A percentile compares a stretch with the other conserved stretches of the same genome.
phyloP scores from a whole-genome alignment of 2,888 invertebrate genomes.

The Netelia inedita region DNA sequence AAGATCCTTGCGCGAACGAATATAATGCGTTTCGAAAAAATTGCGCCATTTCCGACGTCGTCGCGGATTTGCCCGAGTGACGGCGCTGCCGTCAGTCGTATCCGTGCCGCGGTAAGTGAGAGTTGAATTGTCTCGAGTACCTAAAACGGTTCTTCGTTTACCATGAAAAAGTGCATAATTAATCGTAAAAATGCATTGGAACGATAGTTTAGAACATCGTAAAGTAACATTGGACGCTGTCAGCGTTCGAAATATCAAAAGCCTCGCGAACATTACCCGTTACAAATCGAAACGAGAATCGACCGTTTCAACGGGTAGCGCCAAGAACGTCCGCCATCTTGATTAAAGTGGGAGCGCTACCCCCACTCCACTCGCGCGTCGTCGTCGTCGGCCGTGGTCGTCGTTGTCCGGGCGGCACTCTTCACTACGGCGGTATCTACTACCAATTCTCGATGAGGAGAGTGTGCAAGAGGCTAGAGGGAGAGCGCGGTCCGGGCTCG shows the following conservation, averaged over 20 bases:
- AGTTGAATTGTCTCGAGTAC: background rate
- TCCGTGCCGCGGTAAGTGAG: background rate
- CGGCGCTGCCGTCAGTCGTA: background rate
- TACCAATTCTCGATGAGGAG: constrained; percentile 74
- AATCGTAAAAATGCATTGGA: background rate
- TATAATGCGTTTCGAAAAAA: background rate
- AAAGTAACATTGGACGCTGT: background rate
- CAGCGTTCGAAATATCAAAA: background rate
- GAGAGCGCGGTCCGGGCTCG: constrained; percentile 74
- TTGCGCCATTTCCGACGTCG: background rate
- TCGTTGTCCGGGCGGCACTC: constrained; percentile 60
- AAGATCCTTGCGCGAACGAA: too few species aligned
- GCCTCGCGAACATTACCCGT: background rate
- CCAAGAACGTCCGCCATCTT: background rate
- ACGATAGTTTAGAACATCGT: background rate
- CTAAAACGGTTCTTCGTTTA: background rate
- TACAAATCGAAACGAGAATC: background rate
- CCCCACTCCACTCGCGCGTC: background rate
- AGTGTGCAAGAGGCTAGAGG: constrained; percentile 73
- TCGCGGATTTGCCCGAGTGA: background rate
- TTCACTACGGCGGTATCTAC: constrained; percentile 66
- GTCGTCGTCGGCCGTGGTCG: constrained; percentile 22
- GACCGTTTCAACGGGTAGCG: background rate
- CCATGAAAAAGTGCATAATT: background rate
- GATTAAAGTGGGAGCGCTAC: constrained; percentile 18